These are phyloP conservation scores for Typhlichthys subterraneus DNA, from an alignment of 2,797 vertebrate species.

Conservation along the genomic window DNA sequence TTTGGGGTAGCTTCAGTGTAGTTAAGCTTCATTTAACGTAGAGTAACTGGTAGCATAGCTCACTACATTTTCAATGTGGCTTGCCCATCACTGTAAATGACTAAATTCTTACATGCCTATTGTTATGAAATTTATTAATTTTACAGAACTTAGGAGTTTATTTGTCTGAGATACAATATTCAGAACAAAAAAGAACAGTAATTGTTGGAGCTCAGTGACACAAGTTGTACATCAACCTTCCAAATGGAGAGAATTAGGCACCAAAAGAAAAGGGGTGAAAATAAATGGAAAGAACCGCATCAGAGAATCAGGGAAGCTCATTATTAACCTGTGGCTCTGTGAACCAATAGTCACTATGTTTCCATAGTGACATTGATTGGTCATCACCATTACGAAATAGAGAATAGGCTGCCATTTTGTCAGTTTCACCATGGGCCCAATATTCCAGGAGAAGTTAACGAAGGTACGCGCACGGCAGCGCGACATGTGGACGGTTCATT, in stretches of 20 bases:
- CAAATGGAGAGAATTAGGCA: constrained; percentile 15
- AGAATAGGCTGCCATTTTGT: constrained; percentile 20
- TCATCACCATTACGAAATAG: constrained; percentile 25
- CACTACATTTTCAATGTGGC: too few species aligned
- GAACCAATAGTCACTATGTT: constrained; percentile 28
- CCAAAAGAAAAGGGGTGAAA: constrained; percentile 20
- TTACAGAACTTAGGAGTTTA: too few species aligned
- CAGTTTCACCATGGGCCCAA: constrained; percentile 37
- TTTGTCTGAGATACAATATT: background rate
- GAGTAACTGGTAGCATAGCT: too few species aligned
- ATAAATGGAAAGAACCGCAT: background rate
- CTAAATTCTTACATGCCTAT: too few species aligned
- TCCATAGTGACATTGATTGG: constrained; percentile 44
- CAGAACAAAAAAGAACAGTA: background rate
- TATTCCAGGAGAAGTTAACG: constrained; percentile 42
- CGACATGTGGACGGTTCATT: constrained; percentile 48
- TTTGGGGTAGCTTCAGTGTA: too few species aligned
- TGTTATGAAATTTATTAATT: too few species aligned
- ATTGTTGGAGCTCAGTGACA: background rate
- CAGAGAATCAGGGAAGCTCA: constrained; percentile 22
- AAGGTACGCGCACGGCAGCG: constrained; percentile 48
- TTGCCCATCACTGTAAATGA: too few species aligned
- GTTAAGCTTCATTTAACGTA: too few species aligned
- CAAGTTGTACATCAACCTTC: background rate
- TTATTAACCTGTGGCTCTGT: constrained; percentile 9